These are phyloP conservation scores for Brachypalpus laphriformis DNA, from an alignment of 2,888 invertebrate genomes.

Conservation along the genomic window DNA sequence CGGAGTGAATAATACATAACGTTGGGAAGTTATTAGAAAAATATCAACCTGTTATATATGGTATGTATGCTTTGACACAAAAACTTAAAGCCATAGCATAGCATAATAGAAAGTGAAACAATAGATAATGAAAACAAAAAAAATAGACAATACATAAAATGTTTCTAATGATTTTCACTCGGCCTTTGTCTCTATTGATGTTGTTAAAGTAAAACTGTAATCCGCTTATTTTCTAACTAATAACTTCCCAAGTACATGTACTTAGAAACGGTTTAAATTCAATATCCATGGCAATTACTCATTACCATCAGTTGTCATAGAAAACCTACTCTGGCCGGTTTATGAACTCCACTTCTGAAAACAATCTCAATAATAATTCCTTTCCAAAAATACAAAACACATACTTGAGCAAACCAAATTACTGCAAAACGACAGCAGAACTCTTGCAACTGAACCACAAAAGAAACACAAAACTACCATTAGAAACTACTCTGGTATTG, in stretches of 20 bases:
- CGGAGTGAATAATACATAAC: no score
- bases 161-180: no score
- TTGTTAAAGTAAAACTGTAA: not conserved
- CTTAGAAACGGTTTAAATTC: not conserved
- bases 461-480: slow-evolving; percentile 6
- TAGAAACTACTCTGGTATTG: not conserved
- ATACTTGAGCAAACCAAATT: not conserved
- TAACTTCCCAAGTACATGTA: not conserved
- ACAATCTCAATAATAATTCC: slow-evolving; percentile 4
- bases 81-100: no score
- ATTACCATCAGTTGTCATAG: not conserved
- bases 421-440: not conserved
- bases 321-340: not conserved
- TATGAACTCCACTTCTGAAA: not conserved
- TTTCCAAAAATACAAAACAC: not conserved
- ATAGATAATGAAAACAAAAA: no score
- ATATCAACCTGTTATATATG: no score
- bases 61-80: no score
- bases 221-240: no score
- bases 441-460: not conserved
- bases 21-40: no score
- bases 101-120: no score
- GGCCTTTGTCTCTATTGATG: not conserved
- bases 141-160: no score
- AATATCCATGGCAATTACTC: not conserved